Evolutionary conservation across 2,113 vertebrate genomes (phyloP).

Genomic region (Vicugna pacos): DNA sequence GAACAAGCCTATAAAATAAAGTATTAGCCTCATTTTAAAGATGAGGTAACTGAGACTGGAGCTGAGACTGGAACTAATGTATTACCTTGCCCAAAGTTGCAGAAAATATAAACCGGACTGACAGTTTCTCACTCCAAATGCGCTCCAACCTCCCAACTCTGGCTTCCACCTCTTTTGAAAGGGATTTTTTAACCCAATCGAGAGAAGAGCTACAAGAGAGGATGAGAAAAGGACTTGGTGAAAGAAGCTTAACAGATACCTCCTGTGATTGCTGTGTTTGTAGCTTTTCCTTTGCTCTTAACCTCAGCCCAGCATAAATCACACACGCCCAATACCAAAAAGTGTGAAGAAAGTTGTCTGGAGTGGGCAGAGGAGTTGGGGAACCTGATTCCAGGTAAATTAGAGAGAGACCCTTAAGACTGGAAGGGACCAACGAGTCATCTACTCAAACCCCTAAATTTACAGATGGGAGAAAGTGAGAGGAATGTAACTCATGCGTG

Average conservation of each 20-base stretch:
- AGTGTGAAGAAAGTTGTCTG: not conserved
- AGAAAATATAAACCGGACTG: not conserved
- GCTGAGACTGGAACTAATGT: not conserved
- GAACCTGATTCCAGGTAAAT: not conserved
- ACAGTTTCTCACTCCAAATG: not conserved
- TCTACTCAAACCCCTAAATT: not conserved
- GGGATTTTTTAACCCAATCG: not conserved
- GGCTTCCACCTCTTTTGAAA: not conserved
- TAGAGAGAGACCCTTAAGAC: not conserved
- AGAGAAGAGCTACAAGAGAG: not conserved
- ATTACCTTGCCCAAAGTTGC: not conserved
- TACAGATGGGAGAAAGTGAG: not conserved
- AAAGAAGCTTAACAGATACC: not conserved
- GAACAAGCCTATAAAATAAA: not conserved
- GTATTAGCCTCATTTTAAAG: conserved; percentile 30
- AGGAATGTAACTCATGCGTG: not conserved
- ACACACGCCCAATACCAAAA: not conserved
- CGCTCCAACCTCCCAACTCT: not conserved
- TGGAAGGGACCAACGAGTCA: not conserved
- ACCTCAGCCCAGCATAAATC: not conserved
- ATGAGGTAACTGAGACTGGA: not conserved
- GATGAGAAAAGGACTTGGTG: not conserved
- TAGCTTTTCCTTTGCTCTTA: not conserved
- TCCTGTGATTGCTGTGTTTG: not conserved
- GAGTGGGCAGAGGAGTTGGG: not conserved